Base-by-base conservation (phyloP, 30 jellyfish, hydroid and myxozoan species). In the Cassiopea xamachana region DNA sequence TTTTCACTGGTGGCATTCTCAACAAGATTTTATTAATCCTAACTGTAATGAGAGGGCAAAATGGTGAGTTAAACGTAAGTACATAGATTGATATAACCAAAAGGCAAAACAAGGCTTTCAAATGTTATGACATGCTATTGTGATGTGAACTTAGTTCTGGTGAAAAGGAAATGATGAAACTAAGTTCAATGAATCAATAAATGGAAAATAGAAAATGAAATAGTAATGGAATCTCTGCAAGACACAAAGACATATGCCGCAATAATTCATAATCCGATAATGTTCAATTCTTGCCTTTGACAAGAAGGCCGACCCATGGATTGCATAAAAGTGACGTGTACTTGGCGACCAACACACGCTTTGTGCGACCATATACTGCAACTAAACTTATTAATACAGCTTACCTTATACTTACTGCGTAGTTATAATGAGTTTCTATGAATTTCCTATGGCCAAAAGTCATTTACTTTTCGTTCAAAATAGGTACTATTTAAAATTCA, bases 1-100 rank as follows among this genome's bases (percentile, higher is more conserved):
- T 71, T 71, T n/a, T 71, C 80, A 13, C 18, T 71, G 80, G 80
- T 17, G 80, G 80, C 80, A 71, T 71, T 71, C 80, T 71, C 80
- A 71, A 71, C 80, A 1, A 47, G 80, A 71, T 2, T 45, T 19
- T 47, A 19, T 15, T 71, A 47, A 17, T 17, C 27, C n/a, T 17
- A 68, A 68, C 27, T 27, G 27, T 17, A 1, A 1, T 1, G 18
- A 68, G 76, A 17, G 27, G 27, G 76, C 27, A 17, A 17, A 68
- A 27, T 27, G 39, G 39, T 27, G n/a, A 44, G 4, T 17, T 44
- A 68, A 5, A 68, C 12, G 27, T 5, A 17, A 17, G 4, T 0
- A 17, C 1, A 3, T 19, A 71, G 50, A 45, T n/a, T 8, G 50
- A 15, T 47, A 18, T 12, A 19, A 9, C 6, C 80, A 71, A 71